phyloP scores from a whole-genome alignment of 37 sponge, comb jelly and placozoan species.

The Spongia lamella region DNA sequence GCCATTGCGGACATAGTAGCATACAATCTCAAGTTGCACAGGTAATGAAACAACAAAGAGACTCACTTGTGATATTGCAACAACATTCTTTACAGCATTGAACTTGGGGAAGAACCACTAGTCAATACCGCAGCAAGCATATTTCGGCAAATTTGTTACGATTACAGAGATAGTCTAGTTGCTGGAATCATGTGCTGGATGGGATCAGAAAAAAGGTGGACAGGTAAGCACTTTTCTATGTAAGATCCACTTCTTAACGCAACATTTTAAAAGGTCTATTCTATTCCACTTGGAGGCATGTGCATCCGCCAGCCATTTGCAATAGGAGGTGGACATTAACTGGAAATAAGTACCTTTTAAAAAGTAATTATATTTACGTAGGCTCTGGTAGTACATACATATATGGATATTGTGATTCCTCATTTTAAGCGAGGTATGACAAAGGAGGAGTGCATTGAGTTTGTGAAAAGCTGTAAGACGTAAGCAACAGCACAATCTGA shows the following conservation, averaged over 20 bases:
- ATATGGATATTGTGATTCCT: slow-evolving; percentile 98
- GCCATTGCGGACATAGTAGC: slow-evolving; percentile 87
- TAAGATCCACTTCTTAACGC: background rate
- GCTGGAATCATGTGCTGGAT: slow-evolving; percentile 98
- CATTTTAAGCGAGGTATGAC: slow-evolving; percentile 86
- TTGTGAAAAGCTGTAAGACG: slow-evolving; percentile 82
- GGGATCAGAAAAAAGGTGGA: slow-evolving; percentile 93
- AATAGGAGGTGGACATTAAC: slow-evolving; percentile 83
- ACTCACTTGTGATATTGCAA: too few species aligned
- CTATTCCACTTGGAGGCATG: slow-evolving; percentile 97
- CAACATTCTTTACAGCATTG: too few species aligned
- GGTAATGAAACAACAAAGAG: slow-evolving; percentile 37
- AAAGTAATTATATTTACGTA: too few species aligned
- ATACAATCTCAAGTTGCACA: slow-evolving; percentile 76
- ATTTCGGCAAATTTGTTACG: slow-evolving; percentile 85
- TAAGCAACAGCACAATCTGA: background rate
- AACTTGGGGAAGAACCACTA: slow-evolving; percentile 67
- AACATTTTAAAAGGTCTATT: slow-evolving; percentile 89
- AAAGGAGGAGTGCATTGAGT: slow-evolving; percentile 83
- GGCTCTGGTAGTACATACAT: slow-evolving; percentile 98
- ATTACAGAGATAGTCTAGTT: slow-evolving; percentile 70
- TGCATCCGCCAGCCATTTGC: slow-evolving; percentile 95
- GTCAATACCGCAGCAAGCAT: slow-evolving; percentile 86
- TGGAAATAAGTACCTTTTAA: background rate
- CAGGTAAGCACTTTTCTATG: slow-evolving; percentile 49